Percentiles rank a stretch among this genome's conserved stretches.
Conservation (phyloP, 2,113 vertebrate genomes). For the human region GRCh38 chr18:461001-461500, state of each 20-base stretch:
- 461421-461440: not conserved
- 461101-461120: constrained; percentile 23
- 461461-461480: not conserved
- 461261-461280: not conserved
- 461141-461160: constrained; percentile 6
- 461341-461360: not conserved
- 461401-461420: not conserved
- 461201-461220: not conserved
- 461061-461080: constrained; percentile 2
- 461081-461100: not conserved
- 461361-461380: not conserved
- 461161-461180: constrained; percentile 1
- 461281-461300: constrained; percentile 25
- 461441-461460: not conserved
- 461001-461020: not conserved
- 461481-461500: not conserved
- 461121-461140: not conserved
- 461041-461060: not conserved
- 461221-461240: constrained; percentile 8
- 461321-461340: not conserved
- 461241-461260: not conserved
- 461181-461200: not conserved
- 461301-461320: not conserved
- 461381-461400: too few species aligned
- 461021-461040: not conserved